phyloP scores from a whole-genome alignment of 2,113 vertebrate genomes.

The Tichodroma muraria region DNA sequence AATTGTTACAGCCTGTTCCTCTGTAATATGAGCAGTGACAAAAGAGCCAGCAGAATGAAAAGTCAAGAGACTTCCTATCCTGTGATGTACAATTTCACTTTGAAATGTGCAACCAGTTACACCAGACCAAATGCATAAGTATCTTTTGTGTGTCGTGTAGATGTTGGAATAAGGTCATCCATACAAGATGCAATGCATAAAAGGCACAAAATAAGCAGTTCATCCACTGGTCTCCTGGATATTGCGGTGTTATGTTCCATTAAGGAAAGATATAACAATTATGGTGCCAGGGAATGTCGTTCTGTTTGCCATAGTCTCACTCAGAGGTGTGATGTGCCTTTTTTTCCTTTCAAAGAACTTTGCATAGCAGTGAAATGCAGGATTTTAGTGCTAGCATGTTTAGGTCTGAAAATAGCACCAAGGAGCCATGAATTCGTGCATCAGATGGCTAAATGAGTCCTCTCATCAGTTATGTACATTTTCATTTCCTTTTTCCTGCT shows the following conservation, averaged over 20 bases:
- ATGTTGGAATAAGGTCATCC: neutral
- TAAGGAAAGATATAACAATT: neutral
- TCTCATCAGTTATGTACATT: neutral
- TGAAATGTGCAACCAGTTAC: neutral
- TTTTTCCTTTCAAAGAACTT: neutral
- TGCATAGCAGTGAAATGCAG: neutral
- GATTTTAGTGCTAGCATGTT: neutral
- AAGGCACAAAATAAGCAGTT: neutral
- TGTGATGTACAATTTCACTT: neutral
- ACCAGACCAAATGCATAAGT: neutral
- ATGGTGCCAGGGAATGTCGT: neutral
- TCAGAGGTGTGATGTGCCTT: neutral
- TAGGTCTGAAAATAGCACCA: neutral
- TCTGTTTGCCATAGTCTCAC: neutral
- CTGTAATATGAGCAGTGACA: neutral
- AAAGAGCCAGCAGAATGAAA: neutral
- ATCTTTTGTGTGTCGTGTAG: neutral
- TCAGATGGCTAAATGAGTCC: neutral
- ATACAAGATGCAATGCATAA: neutral
- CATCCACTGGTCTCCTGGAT: neutral
- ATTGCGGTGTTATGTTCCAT: neutral
- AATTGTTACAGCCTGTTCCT: neutral
- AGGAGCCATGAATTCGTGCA: neutral
- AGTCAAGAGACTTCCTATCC: neutral
- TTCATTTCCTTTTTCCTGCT: conserved; percentile 32